Base-by-base conservation (phyloP, 2,797 vertebrate species). In the Melanotaenia boesemani region DNA sequence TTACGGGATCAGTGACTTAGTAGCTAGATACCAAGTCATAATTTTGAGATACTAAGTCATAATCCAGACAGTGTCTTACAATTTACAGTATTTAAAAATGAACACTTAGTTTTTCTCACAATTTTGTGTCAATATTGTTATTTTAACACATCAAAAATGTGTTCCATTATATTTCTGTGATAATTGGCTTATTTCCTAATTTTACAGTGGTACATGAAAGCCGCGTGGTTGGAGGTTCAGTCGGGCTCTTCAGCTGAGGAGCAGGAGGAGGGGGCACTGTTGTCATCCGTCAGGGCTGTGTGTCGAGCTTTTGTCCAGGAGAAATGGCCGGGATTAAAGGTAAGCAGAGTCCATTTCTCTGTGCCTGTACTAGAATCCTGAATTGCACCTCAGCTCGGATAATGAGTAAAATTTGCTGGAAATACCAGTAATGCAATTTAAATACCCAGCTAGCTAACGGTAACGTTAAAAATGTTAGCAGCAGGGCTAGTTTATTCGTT, bases 301-400 rank as follows among this genome's bases (percentile, higher is more conserved):
- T 83, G 83, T 81, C 78, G 78, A 83, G 87, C 82, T 88, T 85
- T 90, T 90, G 84, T 88, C 86, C 82, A 80, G 79, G 69, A 87
- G 79, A 91, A 82, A 95, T 95, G 94, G 94, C 94, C 75, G 93
- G 94, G 58, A 95, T 95, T 85, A 95, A 95, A 94, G 93, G 94
- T 94, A 72, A 80, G 61, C 5, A 8, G 26, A 36, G 3, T 24
- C 0, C 24, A 22, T 2, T 46, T 48, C 20, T 2, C 0, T 1
- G 50, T 16, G n/a, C 4, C 1, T 11, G 0, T 36, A 1, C 22
- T 0, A 16, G 50, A 0, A 5, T 5, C 50, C 11, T 30, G 0
- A 11, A 30, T 50, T 22, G 1, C 24, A 12, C 0, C 3, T 37
- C 18, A 15, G n/a, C 32, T 37, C 2, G 6, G 22, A 0, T 6